phyloP scores from a whole-genome alignment of 2,113 vertebrate species.

The Chelonoidis abingdonii region DNA sequence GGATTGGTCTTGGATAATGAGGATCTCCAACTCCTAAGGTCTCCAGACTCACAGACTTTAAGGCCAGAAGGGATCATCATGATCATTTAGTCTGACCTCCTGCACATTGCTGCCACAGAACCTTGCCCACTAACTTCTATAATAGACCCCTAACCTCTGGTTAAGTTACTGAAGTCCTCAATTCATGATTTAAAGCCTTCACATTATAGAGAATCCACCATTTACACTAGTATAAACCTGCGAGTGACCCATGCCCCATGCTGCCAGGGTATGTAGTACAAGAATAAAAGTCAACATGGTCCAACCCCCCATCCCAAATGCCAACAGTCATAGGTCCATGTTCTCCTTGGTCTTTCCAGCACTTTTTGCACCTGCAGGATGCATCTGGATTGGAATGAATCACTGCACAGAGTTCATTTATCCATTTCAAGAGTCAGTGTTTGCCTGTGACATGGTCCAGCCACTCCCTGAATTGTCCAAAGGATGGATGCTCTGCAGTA shows the following conservation, averaged over 20 bases:
- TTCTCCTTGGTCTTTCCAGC: not conserved
- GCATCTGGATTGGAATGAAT: not conserved
- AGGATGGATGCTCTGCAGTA: not conserved
- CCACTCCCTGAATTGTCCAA: not conserved
- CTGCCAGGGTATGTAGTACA: not conserved
- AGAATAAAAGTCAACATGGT: not conserved
- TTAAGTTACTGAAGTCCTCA: too few species aligned
- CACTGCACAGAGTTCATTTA: not conserved
- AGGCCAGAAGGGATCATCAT: too few species aligned
- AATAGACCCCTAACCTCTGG: too few species aligned
- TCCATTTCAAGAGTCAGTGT: not conserved
- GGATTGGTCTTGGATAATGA: not conserved
- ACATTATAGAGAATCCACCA: too few species aligned
- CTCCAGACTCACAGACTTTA: rapidly evolving
- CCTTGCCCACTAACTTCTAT: too few species aligned
- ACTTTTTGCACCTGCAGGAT: not conserved
- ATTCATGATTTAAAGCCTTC: too few species aligned
- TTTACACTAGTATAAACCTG: too few species aligned
- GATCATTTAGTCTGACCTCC: too few species aligned
- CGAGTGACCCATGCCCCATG: too few species aligned
- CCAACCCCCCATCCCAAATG: too few species aligned
- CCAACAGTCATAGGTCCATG: not conserved
- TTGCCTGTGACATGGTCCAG: not conserved
- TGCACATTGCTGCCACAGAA: too few species aligned
- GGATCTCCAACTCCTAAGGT: not conserved